phyloP scores from a whole-genome alignment of 2,797 vertebrate genomes.

The Melanotaenia maccullochi region DNA sequence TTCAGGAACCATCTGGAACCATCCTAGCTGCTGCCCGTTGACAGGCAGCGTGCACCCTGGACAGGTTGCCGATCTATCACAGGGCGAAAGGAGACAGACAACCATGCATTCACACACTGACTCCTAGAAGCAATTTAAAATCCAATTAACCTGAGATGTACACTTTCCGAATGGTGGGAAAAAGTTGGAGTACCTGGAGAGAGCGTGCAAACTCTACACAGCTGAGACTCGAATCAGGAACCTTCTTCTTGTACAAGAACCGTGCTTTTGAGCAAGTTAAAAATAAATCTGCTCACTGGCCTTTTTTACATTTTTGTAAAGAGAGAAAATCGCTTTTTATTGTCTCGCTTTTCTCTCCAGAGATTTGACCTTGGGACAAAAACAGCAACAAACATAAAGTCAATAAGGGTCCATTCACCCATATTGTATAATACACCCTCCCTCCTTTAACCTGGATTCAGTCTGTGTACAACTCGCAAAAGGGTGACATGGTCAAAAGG shows the following conservation, averaged over 20 bases:
- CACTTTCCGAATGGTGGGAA: too few relatives aligned
- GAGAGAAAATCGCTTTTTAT: conserved; percentile 61
- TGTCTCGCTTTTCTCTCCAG: conserved; percentile 46
- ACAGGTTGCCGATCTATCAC: too few relatives aligned
- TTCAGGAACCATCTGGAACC: too few relatives aligned
- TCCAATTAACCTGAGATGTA: too few relatives aligned
- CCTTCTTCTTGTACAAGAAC: neutral
- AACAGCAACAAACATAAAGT: conserved; percentile 57
- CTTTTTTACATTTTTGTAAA: conserved; percentile 15
- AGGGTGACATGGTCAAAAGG: neutral
- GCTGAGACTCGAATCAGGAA: too few relatives aligned
- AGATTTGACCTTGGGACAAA: conserved; percentile 54
- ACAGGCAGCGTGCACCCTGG: too few relatives aligned
- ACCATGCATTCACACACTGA: too few relatives aligned
- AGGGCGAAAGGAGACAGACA: too few relatives aligned
- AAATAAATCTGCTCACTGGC: conserved; percentile 43
- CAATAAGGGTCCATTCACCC: conserved; percentile 53
- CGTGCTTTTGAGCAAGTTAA: conserved; percentile 34
- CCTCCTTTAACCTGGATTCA: conserved; percentile 37
- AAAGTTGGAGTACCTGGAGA: too few relatives aligned
- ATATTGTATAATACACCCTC: conserved; percentile 16
- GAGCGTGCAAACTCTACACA: too few relatives aligned
- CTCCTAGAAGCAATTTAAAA: too few relatives aligned
- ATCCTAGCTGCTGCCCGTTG: too few relatives aligned
- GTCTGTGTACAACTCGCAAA: neutral